Base-by-base conservation (phyloP, 2,113 vertebrate species). In the Siphamia tubifer region DNA sequence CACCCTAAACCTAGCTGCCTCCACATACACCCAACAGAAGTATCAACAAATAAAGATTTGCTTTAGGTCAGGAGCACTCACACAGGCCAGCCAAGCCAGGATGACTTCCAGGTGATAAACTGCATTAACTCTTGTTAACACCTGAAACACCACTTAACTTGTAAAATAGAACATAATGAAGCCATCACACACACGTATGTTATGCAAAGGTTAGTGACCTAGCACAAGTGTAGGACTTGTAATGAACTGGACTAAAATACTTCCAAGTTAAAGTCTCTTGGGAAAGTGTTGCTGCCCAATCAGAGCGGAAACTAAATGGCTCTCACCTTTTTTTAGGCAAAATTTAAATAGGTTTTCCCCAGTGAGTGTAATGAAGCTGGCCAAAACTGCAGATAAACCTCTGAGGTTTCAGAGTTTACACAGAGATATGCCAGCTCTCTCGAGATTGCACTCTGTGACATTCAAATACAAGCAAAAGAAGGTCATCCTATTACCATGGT, bases 311-410 rank as follows among this genome's bases (percentile, higher is more conserved):
- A 42, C 58, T 45, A 20, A 56, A 48, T 38, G 27, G 40, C 65
- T 66, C 55, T 62, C 27, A 68, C 40, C 49, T 72, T 52, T 51
- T 51, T 64, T 56, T 20, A 17, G 25, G 38, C 31, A 66, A 55
- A 32, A 72, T 66, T 66, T 65, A 63, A 68, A 68, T 47, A 12
- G 69, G 69, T 63, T 69, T 72, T 34, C 82, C 72, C 72, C 48
- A 71, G 27, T 13, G 57, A 83, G 65, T 48, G 65, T 8, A 42
- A 2, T 39, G 15, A 16, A 54, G 35, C 34, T 11, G 20, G 43
- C 35, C 66, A 68, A 47, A 74, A 57, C 34, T 51, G 67, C 58
- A 40, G 40, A 56, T 28, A 42, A 56, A 66, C 47, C 52, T 32
- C 4, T 20, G 39, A 77, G 57, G 51, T 47, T 71, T 56, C 2